These are phyloP conservation scores for Erpetoichthys calabaricus DNA, from an alignment of 2,797 vertebrate genomes.

Conservation along the genomic window DNA sequence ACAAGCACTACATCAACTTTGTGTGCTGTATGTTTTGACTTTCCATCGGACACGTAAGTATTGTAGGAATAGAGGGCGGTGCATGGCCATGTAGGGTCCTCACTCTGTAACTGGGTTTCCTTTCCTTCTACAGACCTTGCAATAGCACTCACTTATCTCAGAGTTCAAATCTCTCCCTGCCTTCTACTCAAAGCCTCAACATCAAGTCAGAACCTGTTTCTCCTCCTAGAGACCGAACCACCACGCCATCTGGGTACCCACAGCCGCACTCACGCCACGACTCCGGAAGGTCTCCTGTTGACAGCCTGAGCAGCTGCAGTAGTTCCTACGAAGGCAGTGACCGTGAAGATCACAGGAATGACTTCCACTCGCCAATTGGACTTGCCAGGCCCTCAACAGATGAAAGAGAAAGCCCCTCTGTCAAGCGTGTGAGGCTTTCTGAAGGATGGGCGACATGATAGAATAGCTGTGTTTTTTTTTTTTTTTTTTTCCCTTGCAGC, in stretches of 20 bases:
- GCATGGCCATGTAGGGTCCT: conserved; percentile 59
- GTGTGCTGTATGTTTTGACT: too few relatives aligned
- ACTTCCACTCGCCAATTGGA: conserved; percentile 96
- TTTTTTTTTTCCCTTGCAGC: conserved; percentile 66
- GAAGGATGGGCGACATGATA: conserved; percentile 98
- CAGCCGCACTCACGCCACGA: conserved; percentile 81
- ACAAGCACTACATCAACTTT: too few relatives aligned
- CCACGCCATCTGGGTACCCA: conserved; percentile 80
- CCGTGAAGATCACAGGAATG: conserved; percentile 89
- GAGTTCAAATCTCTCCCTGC: conserved; percentile 99
- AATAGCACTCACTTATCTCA: conserved; percentile 99
- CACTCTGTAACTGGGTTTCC: conserved; percentile 84
- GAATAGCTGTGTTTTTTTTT: conserved; percentile 40
- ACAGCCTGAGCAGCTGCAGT: conserved; percentile 98
- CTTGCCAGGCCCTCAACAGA: conserved; percentile 84
- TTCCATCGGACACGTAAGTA: conserved; percentile 36
- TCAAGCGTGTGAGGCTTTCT: conserved; percentile 94
- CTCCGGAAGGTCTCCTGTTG: conserved; percentile 91
- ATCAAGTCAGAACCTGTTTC: conserved; percentile 99
- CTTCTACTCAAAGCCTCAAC: conserved; percentile 99
- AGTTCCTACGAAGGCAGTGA: conserved; percentile 96
- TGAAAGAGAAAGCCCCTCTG: conserved; percentile 90
- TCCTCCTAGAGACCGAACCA: conserved; percentile 98
- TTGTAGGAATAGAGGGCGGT: conserved; percentile 8
- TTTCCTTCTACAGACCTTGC: conserved; percentile 98